Conservation (phyloP, 2,888 invertebrate genomes). For the Cotesia congregata region DNA sequence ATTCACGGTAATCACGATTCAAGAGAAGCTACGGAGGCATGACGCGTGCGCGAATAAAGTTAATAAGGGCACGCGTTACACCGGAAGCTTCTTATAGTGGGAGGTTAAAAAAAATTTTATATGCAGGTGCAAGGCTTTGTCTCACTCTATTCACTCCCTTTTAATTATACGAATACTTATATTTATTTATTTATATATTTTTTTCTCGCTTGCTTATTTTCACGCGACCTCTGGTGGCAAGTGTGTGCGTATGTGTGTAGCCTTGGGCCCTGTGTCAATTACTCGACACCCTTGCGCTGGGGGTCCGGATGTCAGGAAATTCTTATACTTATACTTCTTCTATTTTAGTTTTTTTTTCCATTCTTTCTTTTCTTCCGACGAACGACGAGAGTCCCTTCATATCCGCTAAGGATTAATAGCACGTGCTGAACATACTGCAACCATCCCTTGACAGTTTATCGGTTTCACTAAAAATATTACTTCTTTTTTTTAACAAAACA, state of each 20-base stretch:
- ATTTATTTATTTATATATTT: conserved; percentile 1
- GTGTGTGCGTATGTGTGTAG: background rate
- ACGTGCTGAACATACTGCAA: conserved; percentile 33
- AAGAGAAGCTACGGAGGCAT: conserved; percentile 46
- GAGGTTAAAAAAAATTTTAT: conserved; percentile 22
- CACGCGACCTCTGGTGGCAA: background rate
- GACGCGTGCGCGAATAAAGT: conserved; percentile 54
- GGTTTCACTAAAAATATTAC: background rate
- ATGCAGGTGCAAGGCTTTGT: conserved; percentile 55
- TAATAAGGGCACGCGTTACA: conserved; percentile 62
- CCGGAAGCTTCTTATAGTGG: conserved; percentile 56
- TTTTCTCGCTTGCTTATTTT: conserved; percentile 2
- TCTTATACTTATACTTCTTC: conserved; percentile 16
- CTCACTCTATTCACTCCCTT: conserved; percentile 1
- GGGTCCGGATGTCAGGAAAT: conserved; percentile 35
- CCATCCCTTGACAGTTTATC: conserved; percentile 14
- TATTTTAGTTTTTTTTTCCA: background rate
- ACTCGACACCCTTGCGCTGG: background rate
- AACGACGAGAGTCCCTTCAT: conserved; percentile 19
- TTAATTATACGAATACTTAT: conserved; percentile 17
- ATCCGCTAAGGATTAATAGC: conserved; percentile 25
- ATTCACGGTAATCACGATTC: conserved; percentile 28
- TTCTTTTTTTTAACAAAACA: background rate
- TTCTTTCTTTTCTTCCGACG: background rate
- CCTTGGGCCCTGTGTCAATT: conserved; percentile 2